Conservation (phyloP, 2,888 invertebrate genomes). For the Phymatocera aterrima region DNA sequence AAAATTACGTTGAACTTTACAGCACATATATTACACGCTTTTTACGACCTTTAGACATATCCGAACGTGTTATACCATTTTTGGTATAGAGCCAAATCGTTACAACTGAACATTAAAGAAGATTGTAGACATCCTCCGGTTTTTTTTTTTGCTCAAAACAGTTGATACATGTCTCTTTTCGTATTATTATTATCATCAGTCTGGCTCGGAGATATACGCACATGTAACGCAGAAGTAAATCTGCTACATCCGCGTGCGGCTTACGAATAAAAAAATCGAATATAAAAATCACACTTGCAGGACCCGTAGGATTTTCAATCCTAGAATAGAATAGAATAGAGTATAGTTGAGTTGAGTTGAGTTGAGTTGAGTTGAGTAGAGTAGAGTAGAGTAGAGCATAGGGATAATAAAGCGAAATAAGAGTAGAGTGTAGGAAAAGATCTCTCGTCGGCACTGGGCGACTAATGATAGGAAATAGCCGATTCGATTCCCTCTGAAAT, state of each 20-base stretch:
- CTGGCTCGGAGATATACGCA: no score
- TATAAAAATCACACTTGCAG: no score
- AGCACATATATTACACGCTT: not conserved
- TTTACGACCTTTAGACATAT: not conserved
- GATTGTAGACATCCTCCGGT: not conserved
- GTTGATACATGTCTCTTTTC: no score
- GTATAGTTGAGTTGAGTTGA: not conserved
- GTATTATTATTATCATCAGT: no score
- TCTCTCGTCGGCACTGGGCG: conserved; percentile 10
- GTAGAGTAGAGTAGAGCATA: no score
- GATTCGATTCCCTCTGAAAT: conserved; percentile 62
- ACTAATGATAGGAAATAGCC: conserved; percentile 58
- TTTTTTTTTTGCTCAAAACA: not conserved
- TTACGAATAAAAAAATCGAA: no score
- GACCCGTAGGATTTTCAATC: no score
- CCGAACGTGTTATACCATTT: not conserved
- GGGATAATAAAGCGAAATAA: not conserved
- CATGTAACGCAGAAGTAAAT: no score
- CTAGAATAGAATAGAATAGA: not conserved
- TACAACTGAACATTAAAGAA: not conserved
- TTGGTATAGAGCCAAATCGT: conserved; percentile 9
- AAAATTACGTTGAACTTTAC: not conserved
- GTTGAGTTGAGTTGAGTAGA: not conserved
- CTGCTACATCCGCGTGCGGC: no score
- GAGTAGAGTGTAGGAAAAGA: not conserved